These are phyloP conservation scores for Zaprionus ornatus DNA, from an alignment of 1,140 invertebrate species.

Conservation along the genomic window DNA sequence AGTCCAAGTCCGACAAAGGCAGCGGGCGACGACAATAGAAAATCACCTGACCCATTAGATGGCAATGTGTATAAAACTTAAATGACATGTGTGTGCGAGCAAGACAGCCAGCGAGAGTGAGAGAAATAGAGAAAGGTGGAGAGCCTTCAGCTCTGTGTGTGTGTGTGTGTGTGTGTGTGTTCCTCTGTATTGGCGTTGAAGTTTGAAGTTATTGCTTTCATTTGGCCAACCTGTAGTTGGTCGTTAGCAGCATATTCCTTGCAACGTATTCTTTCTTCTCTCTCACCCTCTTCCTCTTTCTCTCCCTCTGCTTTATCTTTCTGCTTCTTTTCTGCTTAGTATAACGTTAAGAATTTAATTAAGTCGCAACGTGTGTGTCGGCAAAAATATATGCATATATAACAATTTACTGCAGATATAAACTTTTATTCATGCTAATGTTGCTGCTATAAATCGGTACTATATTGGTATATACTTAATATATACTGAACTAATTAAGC, in stretches of 20 bases:
- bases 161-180: slow-evolving; percentile 13
- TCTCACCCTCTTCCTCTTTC: not conserved
- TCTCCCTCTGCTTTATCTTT: not conserved
- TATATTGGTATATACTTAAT: not conserved
- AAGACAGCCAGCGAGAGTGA: not conserved
- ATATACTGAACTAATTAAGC: not conserved
- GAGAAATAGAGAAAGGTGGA: not conserved
- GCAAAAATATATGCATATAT: slow-evolving; percentile 9
- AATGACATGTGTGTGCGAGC: slow-evolving; percentile 22
- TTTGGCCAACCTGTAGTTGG: slow-evolving; percentile 55
- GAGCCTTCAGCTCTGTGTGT: slow-evolving; percentile 5
- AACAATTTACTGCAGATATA: slow-evolving; percentile 2
- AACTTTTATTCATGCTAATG: slow-evolving; percentile 5
- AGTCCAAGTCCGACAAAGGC: slow-evolving; percentile 52
- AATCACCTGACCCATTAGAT: slow-evolving; percentile 78
- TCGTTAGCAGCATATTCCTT: slow-evolving; percentile 22
- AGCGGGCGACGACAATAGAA: slow-evolving; percentile 73
- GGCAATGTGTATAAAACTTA: slow-evolving; percentile 58
- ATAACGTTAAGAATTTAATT: slow-evolving; percentile 77
- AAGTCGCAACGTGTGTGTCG: slow-evolving; percentile 50
- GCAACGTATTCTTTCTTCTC: not conserved
- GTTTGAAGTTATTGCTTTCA: slow-evolving; percentile 78
- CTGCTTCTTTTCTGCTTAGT: slow-evolving; percentile 31
- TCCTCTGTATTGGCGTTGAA: slow-evolving; percentile 48
- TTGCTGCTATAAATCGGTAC: not conserved